Percentiles rank a stretch among this genome's conserved stretches.
Evolutionary conservation across 2,797 vertebrate species (phyloP).

Genomic region (Scolopax bukidnonensis): DNA sequence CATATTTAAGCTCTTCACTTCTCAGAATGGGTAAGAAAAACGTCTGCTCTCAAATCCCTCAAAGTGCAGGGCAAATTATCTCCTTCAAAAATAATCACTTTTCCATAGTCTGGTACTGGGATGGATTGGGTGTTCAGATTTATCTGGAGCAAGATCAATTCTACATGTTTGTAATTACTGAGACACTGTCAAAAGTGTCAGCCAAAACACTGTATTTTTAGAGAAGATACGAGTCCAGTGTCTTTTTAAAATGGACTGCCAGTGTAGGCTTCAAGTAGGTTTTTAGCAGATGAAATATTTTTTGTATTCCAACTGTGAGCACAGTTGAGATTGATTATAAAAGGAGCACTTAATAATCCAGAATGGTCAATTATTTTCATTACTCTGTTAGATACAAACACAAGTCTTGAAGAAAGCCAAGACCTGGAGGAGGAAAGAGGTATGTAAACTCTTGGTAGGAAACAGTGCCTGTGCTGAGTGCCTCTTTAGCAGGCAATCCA

Average conservation of each 20-base stretch:
- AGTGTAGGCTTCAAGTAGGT: not conserved
- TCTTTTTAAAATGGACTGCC: not conserved
- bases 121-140: slow-evolving; percentile 29
- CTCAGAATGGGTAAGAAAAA: slow-evolving; percentile 2
- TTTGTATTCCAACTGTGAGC: not conserved
- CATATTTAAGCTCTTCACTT: not conserved
- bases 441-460: not conserved
- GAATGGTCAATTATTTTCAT: not conserved
- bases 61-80: slow-evolving; percentile 1
- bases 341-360: not conserved
- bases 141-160: slow-evolving; percentile 16
- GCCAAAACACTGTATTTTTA: slow-evolving; percentile 19
- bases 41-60: not conserved
- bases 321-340: not conserved
- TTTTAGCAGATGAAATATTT: not conserved
- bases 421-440: not conserved
- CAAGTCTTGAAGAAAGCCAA: not conserved
- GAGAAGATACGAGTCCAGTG: not conserved
- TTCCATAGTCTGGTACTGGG: not conserved
- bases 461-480: not conserved
- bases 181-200: slow-evolving; percentile 13
- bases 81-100: slow-evolving; percentile 25
- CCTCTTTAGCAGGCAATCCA: not conserved
- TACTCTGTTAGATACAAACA: not conserved
- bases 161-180: slow-evolving; percentile 8